These are phyloP conservation scores for Mola mola DNA, from an alignment of 2,113 vertebrate species.

Conservation along the genomic window DNA sequence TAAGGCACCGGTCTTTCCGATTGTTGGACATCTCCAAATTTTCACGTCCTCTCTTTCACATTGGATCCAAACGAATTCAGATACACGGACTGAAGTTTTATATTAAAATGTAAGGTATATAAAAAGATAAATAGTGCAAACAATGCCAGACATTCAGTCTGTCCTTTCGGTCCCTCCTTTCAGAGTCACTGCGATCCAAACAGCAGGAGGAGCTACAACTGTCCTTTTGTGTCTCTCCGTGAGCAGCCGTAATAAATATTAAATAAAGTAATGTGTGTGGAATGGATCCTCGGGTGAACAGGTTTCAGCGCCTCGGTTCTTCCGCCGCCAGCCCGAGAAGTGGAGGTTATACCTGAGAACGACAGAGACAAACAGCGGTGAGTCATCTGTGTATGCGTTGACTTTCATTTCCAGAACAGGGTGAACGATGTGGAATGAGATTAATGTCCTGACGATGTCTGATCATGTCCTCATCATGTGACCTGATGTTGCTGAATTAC, in stretches of 20 bases:
- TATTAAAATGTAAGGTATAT: conserved; percentile 54
- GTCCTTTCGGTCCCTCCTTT: conserved; percentile 12
- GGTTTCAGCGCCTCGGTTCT: conserved; percentile 14
- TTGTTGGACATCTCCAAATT: conserved; percentile 43
- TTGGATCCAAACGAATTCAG: conserved; percentile 31
- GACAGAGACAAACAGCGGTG: conserved; percentile 36
- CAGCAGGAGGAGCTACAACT: conserved; percentile 37
- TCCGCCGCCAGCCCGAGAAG: conserved; percentile 21
- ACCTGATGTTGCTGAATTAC: too few species aligned
- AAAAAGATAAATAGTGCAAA: conserved; percentile 80
- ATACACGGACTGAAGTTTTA: conserved; percentile 46
- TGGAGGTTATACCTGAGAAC: conserved; percentile 57
- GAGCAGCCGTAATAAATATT: conserved; percentile 84
- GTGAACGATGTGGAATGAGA: not conserved
- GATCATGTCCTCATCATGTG: too few species aligned
- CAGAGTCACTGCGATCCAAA: conserved; percentile 37
- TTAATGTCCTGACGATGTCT: not conserved
- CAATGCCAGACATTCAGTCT: conserved; percentile 59
- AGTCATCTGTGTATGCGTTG: conserved; percentile 18
- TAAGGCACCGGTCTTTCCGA: conserved; percentile 60
- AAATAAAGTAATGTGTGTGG: conserved; percentile 70
- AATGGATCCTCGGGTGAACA: conserved; percentile 31
- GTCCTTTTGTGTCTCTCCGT: conserved; percentile 43
- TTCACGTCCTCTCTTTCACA: conserved; percentile 21
- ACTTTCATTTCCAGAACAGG: not conserved